phyloP scores from a whole-genome alignment of 2,888 invertebrate genomes.

The Thelaira solivaga region DNA sequence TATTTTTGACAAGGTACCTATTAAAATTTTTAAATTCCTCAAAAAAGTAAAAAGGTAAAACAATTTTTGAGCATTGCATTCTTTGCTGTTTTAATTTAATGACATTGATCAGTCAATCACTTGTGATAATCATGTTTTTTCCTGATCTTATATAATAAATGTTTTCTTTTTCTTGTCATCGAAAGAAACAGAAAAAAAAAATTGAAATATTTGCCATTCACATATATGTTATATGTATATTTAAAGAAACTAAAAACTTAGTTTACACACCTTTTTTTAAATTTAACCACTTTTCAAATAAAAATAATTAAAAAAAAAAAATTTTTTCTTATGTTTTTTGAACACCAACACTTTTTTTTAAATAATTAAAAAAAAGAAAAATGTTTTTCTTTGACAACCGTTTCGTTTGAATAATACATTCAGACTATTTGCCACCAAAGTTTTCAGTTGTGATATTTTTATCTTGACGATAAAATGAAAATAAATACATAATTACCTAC shows the following conservation, averaged over 20 bases:
- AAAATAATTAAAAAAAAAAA: background rate
- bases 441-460: slow-evolving; percentile 37
- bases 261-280: slow-evolving; percentile 26
- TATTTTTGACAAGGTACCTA: background rate
- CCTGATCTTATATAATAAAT: slow-evolving; percentile 56
- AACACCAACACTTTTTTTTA: slow-evolving; percentile 27
- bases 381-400: slow-evolving; percentile 48
- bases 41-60: slow-evolving; percentile 35
- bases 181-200: slow-evolving; percentile 13
- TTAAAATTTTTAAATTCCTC: slow-evolving; percentile 2
- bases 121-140: slow-evolving; percentile 57
- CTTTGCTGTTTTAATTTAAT: slow-evolving; percentile 35
- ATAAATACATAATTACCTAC: too few species aligned
- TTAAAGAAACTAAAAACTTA: background rate
- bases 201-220: background rate
- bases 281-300: slow-evolving; percentile 2
- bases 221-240: background rate
- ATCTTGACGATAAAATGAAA: slow-evolving; percentile 53
- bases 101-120: slow-evolving; percentile 57
- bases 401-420: slow-evolving; percentile 62
- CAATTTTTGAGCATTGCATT: background rate
- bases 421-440: slow-evolving; percentile 64
- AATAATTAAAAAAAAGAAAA: too few species aligned
- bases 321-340: slow-evolving; percentile 3
- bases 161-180: slow-evolving; percentile 11